Percentiles rank a stretch among this genome's conserved stretches.
Conservation (phyloP, 2,113 vertebrate species). For the Poecilia latipinna region DNA sequence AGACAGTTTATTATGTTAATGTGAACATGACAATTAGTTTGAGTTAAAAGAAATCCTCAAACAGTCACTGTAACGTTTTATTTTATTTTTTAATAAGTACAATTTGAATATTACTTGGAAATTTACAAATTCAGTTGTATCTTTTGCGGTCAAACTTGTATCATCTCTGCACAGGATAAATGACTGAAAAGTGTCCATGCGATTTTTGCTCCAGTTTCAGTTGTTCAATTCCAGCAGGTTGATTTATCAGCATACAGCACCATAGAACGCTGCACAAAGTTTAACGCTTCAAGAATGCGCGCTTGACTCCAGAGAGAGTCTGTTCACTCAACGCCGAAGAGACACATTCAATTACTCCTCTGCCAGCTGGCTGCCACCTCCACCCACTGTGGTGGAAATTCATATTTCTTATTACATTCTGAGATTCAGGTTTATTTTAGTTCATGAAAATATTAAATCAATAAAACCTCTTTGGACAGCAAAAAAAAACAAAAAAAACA, state of each 20-base stretch:
- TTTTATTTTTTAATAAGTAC: too few species aligned
- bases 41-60: too few species aligned
- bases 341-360: slow-evolving; percentile 28
- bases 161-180: not conserved
- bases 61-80: too few species aligned
- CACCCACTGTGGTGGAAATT: slow-evolving; percentile 32
- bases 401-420: slow-evolving; percentile 46
- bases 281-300: slow-evolving; percentile 19
- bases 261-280: slow-evolving; percentile 12
- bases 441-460: slow-evolving; percentile 39
- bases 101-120: not conserved
- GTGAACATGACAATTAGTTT: not conserved
- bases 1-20: not conserved
- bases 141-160: not conserved
- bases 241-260: slow-evolving; percentile 4
- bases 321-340: slow-evolving; percentile 29
- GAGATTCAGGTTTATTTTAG: slow-evolving; percentile 31
- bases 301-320: slow-evolving; percentile 20
- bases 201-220: not conserved
- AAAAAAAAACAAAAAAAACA: slow-evolving; percentile 22
- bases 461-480: slow-evolving; percentile 30
- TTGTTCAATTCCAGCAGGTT: not conserved
- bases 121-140: not conserved
- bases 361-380: slow-evolving; percentile 36
- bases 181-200: not conserved